A percentile compares a stretch with the other conserved stretches of the same genome.
These are phyloP conservation scores for Edolisoma coerulescens DNA, from an alignment of 2,113 vertebrate genomes.

Conservation along the genomic window DNA sequence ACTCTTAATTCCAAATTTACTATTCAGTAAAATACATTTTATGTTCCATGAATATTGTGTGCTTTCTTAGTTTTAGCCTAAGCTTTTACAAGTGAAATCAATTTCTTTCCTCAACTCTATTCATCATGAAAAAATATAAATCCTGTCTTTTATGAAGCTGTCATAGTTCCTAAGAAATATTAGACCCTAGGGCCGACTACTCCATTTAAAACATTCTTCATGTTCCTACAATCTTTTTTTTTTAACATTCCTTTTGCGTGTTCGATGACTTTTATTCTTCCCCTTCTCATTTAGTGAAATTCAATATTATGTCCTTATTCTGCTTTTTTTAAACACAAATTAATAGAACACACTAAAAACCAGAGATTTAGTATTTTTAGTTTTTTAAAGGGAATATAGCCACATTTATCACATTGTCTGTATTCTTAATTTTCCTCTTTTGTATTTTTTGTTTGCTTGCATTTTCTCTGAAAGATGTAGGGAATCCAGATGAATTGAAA, in stretches of 20 bases:
- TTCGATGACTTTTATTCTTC: background rate
- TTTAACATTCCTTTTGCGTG: background rate
- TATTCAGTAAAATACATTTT: background rate
- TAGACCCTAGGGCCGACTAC: background rate
- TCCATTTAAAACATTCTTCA: background rate
- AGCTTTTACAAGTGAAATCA: background rate
- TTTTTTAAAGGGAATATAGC: background rate
- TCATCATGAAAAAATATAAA: background rate
- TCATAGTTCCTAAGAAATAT: slow-evolving; percentile 21
- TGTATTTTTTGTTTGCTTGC: background rate
- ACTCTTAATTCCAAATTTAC: background rate
- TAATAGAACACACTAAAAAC: background rate
- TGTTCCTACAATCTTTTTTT: background rate
- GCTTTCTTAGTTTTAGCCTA: background rate
- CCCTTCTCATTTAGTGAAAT: background rate
- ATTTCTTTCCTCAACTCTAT: background rate
- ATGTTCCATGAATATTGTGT: background rate
- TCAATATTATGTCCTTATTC: background rate
- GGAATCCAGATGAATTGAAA: background rate
- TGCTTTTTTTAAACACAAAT: background rate
- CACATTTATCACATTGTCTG: background rate
- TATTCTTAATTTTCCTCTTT: background rate
- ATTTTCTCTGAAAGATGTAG: background rate
- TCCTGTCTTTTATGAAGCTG: slow-evolving; percentile 14
- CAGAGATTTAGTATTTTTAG: background rate